These are phyloP conservation scores for Dicyrtomina minuta DNA, from an alignment of 2,888 invertebrate species.

Conservation along the genomic window DNA sequence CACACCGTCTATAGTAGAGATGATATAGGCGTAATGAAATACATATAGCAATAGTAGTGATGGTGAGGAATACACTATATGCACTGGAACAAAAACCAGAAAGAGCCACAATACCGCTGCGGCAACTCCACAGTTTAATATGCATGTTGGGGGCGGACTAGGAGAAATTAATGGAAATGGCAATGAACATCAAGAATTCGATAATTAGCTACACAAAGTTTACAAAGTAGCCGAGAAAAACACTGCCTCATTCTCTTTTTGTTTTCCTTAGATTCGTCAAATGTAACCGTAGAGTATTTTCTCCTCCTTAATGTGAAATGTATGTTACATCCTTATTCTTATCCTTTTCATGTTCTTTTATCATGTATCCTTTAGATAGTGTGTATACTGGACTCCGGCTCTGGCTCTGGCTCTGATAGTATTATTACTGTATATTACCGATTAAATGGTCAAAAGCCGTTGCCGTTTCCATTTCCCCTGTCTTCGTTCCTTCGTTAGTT, in stretches of 20 bases:
- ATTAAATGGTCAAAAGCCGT: too few species aligned
- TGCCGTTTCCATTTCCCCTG: too few species aligned
- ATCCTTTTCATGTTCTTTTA: too few species aligned
- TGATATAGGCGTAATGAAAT: background rate
- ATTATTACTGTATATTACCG: too few species aligned
- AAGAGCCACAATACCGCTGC: background rate
- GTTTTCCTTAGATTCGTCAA: background rate
- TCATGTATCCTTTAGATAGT: too few species aligned
- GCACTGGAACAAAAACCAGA: background rate
- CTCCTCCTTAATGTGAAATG: too few species aligned
- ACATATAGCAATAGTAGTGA: background rate
- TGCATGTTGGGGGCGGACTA: slow-evolving; percentile 15
- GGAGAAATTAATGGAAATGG: slow-evolving; percentile 19
- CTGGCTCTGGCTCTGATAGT: too few species aligned
- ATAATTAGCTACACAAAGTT: slow-evolving; percentile 14
- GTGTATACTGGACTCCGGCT: too few species aligned
- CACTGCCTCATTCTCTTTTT: background rate
- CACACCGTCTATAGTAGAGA: too few species aligned
- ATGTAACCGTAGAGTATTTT: too few species aligned
- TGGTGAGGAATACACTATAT: background rate
- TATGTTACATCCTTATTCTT: too few species aligned
- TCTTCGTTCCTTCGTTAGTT: too few species aligned
- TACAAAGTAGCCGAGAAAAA: slow-evolving; percentile 13
- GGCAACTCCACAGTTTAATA: background rate
- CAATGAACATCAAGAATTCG: slow-evolving; percentile 4